Base-by-base conservation (phyloP, 2,888 invertebrate species). In the Nasonovia ribisnigri region DNA sequence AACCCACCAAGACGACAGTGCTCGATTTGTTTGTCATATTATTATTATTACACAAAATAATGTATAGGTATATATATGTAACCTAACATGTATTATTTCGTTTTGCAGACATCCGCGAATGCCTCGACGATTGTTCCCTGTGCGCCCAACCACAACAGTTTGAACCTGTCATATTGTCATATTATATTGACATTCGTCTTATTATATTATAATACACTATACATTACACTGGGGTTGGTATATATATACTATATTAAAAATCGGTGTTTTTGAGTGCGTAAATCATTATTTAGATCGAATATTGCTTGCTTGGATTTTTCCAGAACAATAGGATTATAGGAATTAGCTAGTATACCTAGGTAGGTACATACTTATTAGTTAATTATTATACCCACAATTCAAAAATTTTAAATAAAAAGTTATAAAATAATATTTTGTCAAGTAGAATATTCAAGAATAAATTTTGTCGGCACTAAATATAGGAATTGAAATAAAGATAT, bases 131-230 rank as follows among this genome's bases (percentile, higher is more conserved):
- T 77, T 77, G 36, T 90, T 29, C 90, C 48, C 20, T n/a, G 90
- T 90, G 90, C 90, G 26, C 20, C 67, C 77, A 29, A 43, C 90
- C 90, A 90, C 90, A 10, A 60, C 57, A 67, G 3, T 90, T 60
- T 13, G n/a, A 60, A 60, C 60, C 89, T 54, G 89, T 29, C 89
- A 57, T 89, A 86, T 86, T 86, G 86, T 86, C 86, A 29, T 88
- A 87, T 88, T 57, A 57, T 57, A 20, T 77, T 90, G 90, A 67
- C 90, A 90, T 90, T 88, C 51, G 24, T 86, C 46, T 36, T 48
- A n/a, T 77, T 36, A 77, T 77, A 77, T 36, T 54, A 54, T 36
- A 77, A 77, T 77, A 77, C 36, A 77, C 77, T 20, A 16, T 77
- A 36, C 36, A 77, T 42, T 20, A 36, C 8, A 42, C 36, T 20